Conservation (phyloP, 2,113 vertebrate genomes). For the Myrmophylax atrothorax region DNA sequence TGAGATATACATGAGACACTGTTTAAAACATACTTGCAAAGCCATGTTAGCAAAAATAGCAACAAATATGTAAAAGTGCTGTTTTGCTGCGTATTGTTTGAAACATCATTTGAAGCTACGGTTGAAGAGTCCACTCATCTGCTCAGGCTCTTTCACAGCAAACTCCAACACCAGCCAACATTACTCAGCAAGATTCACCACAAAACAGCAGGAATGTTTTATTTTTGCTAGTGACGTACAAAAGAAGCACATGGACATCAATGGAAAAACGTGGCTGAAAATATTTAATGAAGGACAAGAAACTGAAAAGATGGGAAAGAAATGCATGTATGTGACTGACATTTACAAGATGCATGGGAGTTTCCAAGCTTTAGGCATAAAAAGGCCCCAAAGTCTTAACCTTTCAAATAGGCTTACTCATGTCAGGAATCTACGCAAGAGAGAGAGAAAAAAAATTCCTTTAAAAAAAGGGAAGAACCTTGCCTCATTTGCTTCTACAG, state of each 20-base stretch:
- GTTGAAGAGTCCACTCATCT: background rate
- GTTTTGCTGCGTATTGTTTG: constrained; percentile 40
- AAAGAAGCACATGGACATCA: constrained; percentile 9
- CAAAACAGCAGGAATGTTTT: constrained; percentile 32
- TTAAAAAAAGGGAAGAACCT: background rate
- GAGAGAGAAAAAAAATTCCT: background rate
- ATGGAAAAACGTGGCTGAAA: constrained; percentile 23
- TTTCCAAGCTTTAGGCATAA: constrained; percentile 8
- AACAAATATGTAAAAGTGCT: background rate
- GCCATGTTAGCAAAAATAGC: constrained; percentile 27
- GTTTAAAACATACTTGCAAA: constrained; percentile 11
- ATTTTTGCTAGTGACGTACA: constrained; percentile 54
- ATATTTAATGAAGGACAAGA: background rate
- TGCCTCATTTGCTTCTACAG: background rate
- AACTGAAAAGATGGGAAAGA: constrained; percentile 33
- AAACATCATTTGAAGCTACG: background rate
- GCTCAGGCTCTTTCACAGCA: background rate
- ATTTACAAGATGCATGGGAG: background rate
- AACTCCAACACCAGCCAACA: background rate
- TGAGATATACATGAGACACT: background rate
- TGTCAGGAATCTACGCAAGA: background rate
- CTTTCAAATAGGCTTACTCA: background rate
- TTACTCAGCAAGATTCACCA: background rate
- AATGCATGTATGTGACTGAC: background rate
- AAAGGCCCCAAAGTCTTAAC: background rate